Evolutionary conservation across 2,113 vertebrate species (phyloP).

Genomic region (Xenopus laevis): DNA sequence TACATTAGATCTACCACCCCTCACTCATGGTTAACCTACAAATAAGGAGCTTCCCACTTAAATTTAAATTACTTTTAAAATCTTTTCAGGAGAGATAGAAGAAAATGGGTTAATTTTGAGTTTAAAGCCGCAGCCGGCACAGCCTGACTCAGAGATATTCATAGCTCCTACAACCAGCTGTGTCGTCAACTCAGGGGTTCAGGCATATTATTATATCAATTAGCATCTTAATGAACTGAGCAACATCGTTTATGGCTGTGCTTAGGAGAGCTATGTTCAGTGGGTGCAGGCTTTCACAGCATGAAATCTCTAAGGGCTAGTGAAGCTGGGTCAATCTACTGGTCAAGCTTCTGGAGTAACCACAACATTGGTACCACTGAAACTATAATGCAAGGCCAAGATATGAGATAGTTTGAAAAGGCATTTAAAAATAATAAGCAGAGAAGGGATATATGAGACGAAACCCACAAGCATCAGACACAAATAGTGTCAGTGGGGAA

Average conservation of each 20-base stretch:
- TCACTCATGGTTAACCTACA: too few relatives aligned
- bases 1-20: too few relatives aligned
- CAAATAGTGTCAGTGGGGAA: too few relatives aligned
- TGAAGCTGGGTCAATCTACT: conserved; percentile 1
- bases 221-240: conserved; percentile 79
- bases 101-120: conserved; percentile 22
- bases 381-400: too few relatives aligned
- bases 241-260: conserved; percentile 35
- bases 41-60: too few relatives aligned
- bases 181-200: conserved; percentile 75
- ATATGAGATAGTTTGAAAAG: too few relatives aligned
- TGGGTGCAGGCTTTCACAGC: conserved; percentile 28
- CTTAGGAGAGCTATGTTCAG: conserved; percentile 4
- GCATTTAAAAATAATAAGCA: too few relatives aligned
- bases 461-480: too few relatives aligned
- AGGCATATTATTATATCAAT: conserved; percentile 82
- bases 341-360: background rate
- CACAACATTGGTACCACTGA: too few relatives aligned
- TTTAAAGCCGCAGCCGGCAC: conserved; percentile 66
- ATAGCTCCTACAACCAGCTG: conserved; percentile 75
- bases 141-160: conserved; percentile 79
- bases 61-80: too few relatives aligned
- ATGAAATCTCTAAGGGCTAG: conserved; percentile 9
- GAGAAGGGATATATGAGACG: too few relatives aligned
- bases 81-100: background rate